Percentiles rank a stretch among this genome's conserved stretches.
Evolutionary conservation across 2,113 vertebrate species (phyloP).

Genomic region (Dunckerocampus dactyliophorus): DNA sequence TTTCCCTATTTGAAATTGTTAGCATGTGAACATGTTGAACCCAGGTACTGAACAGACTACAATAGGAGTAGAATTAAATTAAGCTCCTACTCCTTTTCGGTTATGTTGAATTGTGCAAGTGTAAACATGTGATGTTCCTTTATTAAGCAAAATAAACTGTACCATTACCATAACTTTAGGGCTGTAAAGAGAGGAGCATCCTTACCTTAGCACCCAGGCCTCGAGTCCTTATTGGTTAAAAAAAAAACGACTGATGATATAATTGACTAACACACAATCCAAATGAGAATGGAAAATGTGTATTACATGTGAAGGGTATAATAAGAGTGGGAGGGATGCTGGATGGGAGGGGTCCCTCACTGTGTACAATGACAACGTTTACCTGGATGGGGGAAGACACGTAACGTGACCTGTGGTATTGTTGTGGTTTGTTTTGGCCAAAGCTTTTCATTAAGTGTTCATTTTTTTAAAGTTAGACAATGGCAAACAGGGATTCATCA

Average conservation of each 20-base stretch:
- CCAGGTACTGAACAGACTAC: too few relatives aligned
- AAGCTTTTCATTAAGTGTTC: slow-evolving; percentile 19
- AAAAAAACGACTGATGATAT: not conserved
- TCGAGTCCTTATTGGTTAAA: not conserved
- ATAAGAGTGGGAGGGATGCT: slow-evolving; percentile 13
- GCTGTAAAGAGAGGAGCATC: not conserved
- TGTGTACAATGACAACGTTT: slow-evolving; percentile 42
- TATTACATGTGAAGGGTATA: not conserved
- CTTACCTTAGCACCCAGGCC: slow-evolving; percentile 21
- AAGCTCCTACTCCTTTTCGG: too few relatives aligned
- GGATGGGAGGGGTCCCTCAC: slow-evolving; percentile 8
- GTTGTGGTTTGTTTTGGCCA: not conserved
- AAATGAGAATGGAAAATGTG: not conserved
- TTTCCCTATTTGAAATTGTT: too few relatives aligned
- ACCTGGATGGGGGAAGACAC: slow-evolving; percentile 14
- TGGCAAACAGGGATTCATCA: not conserved
- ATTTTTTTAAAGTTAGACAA: not conserved
- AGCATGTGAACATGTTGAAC: too few relatives aligned
- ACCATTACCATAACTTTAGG: too few relatives aligned
- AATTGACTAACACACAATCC: not conserved
- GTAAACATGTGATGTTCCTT: too few relatives aligned
- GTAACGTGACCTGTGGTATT: not conserved
- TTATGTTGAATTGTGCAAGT: too few relatives aligned
- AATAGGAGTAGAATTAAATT: too few relatives aligned
- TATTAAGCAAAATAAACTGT: too few relatives aligned